Evolutionary conservation across 2,113 vertebrate species (phyloP), one percentile per base, ranked within the genome.

Genomic region (Grammomys dolichurus): DNA sequence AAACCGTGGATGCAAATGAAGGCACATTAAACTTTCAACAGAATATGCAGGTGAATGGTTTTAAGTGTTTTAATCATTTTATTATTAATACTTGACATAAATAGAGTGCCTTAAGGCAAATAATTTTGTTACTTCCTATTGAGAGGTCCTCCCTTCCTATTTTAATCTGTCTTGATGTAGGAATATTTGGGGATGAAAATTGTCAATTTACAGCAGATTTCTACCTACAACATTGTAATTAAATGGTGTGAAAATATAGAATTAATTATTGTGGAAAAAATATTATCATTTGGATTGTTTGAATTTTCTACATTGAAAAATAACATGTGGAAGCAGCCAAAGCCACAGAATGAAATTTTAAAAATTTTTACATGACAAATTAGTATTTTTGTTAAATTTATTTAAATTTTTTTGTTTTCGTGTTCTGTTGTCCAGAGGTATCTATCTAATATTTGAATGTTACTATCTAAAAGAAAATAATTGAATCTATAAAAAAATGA

Each of bases 1-100:
- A 94, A 93, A 63, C 85, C 84, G 5, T 96, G 76, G 20, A 84
- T 88, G 6, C 82, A 86, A 86, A 72, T 77, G 3, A 81, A 7
- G 7, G 16, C 11, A 14, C 36, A 46, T 43, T 22, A 89, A 77
- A 0, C 40, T 84, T 73, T 70, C 17, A 84, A 76, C 19, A 43
- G 82, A 24, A 19, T 88, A 43, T 40, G 33, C 46, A 56, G 16
- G 48, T 24, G 48, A 40, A 28, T 82, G 36, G 5, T 11, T 20
- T 48, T 87, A 43, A 43, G 36, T 84, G 10, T 77, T 36, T 22
- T 94, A 14, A 63, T 20, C 33, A 20, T 90, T 58, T 43, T 56
- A 65, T 67, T 43, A n/a, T 58, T 54, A 26, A n/a, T 40, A 63
- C 4, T 75, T 94, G 19, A 0, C 40, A 78, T 76, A 87, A 90